Evolutionary conservation across 1,140 invertebrate genomes (phyloP), one percentile per base, ranked within the genome.

Genomic region (Calosoma granatense): DNA sequence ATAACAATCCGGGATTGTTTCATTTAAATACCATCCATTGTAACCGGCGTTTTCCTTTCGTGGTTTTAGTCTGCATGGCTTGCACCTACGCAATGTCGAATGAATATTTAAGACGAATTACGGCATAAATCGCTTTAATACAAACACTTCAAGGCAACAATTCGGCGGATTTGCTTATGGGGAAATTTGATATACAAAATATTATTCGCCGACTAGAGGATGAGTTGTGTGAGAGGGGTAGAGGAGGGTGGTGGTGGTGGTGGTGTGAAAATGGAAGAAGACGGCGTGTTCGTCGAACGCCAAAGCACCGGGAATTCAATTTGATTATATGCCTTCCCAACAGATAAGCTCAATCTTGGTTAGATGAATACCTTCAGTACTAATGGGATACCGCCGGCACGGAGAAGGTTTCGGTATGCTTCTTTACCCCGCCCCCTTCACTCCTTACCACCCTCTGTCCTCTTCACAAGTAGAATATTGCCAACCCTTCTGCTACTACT

Each of bases 281-380:
- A 9, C 6, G 9, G 41, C 41, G 4, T 12, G 41, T 17, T 47
- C 41, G 9, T 47, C 41, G 41, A 47, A 47, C 41, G 41, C 41
- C 41, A 17, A 47, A 47, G 17, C 9, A 3, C 15, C 17, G 41
- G 41, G 41, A 64, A 64, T 64, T 64, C 60, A 64, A 64, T 64
- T 64, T 64, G 62, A 64, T 64, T 64, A 64, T 60, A 60, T 60
- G 62, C 59, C 58, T 62, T 59, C 61, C 55, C 55, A 55, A 39
- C 60, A 57, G 62, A 64, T 64, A 64, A 64, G 61, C 58, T 59
- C 62, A 64, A 64, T 64, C 62, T 62, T 57, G 57, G 54, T 61
- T 59, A 58, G 59, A 60, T 58, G 60, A 64, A 61, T 59, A 55
- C 60, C 58, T 56, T 43, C 55, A 53, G 53, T 53, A 53, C 56